Evolutionary conservation across 2,888 invertebrate species (phyloP).

Genomic region (Sphaerophoria rueppellii): DNA sequence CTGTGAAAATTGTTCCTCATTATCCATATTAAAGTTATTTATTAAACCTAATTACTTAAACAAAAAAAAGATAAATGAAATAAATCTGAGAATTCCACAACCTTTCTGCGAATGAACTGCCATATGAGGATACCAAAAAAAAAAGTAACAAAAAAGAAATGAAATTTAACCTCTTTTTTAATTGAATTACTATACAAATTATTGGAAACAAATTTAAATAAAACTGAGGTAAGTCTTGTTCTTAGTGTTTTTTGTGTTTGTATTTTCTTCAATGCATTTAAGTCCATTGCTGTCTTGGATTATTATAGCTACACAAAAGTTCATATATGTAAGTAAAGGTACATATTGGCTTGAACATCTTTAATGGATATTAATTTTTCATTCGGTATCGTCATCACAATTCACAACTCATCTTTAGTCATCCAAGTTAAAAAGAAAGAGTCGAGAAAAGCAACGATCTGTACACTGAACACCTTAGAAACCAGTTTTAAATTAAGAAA

Average conservation of each 20-base stretch:
- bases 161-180: neutral
- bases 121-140: constrained; percentile 16
- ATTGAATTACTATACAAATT: constrained; percentile 28
- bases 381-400: neutral
- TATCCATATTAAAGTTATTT: neutral
- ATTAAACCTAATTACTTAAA: neutral
- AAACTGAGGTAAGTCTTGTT: constrained; percentile 23
- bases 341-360: no score
- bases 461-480: neutral
- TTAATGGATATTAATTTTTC: neutral
- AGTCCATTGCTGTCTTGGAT: no score
- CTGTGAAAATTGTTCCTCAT: neutral
- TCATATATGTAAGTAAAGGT: no score
- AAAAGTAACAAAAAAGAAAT: neutral
- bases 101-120: neutral
- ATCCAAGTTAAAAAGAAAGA: constrained; percentile 8
- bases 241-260: neutral
- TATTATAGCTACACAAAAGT: no score
- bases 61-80: neutral
- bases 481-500: constrained; percentile 4
- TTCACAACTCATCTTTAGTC: neutral
- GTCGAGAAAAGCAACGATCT: constrained; percentile 4
- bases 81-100: neutral
- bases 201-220: constrained; percentile 8
- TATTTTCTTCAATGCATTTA: no score